Evolutionary conservation across 2,797 vertebrate genomes (phyloP).

Genomic region (Silurus aristotelis): DNA sequence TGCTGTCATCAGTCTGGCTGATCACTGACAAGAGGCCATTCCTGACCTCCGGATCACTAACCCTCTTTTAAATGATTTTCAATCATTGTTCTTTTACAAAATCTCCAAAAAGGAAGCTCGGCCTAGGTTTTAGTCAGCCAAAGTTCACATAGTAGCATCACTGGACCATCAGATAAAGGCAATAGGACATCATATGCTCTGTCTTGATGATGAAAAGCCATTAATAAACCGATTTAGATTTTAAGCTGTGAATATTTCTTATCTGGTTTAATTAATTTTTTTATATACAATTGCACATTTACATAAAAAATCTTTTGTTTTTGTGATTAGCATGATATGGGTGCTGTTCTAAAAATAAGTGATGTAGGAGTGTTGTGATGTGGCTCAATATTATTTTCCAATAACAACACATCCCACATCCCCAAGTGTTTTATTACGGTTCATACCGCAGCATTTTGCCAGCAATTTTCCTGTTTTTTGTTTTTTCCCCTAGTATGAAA

Average conservation of each 20-base stretch:
- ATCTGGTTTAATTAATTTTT: neutral
- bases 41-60: constrained; percentile 8
- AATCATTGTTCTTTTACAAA: neutral
- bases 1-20: constrained; percentile 28
- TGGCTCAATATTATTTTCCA: neutral
- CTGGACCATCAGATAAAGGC: neutral
- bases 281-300: neutral
- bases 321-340: neutral
- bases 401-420: neutral
- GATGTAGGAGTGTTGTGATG: neutral
- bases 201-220: neutral
- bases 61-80: constrained; percentile 10
- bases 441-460: neutral
- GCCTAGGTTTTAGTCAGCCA: neutral
- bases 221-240: neutral
- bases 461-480: too few species aligned
- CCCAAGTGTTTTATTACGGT: neutral
- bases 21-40: constrained; percentile 14
- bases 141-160: constrained; percentile 5
- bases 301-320: too few species aligned
- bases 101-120: neutral
- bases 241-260: neutral
- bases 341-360: neutral
- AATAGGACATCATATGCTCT: neutral
- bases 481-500: too few species aligned